A percentile compares a stretch with the other conserved stretches of the same genome.
phyloP scores from a whole-genome alignment of 2,113 vertebrate species.

The Oryzias javanicus region DNA sequence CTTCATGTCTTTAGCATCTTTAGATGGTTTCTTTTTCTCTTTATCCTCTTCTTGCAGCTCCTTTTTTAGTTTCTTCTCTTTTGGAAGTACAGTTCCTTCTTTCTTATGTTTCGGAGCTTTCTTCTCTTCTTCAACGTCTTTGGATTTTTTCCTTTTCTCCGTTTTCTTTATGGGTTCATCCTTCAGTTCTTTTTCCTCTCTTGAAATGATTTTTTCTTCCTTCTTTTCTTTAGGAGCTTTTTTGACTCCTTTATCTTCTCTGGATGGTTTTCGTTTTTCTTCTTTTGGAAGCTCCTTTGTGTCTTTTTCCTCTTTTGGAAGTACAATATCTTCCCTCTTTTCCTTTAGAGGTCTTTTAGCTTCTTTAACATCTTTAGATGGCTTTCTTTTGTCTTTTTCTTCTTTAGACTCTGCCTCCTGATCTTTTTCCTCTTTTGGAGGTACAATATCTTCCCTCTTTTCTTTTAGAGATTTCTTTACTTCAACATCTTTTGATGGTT shows the following conservation, averaged over 20 bases:
- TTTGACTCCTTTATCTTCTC: background rate
- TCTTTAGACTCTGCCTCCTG: background rate
- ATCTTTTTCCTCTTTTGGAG: background rate
- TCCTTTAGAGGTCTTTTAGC: background rate
- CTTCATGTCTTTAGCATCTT: slow-evolving; percentile 1
- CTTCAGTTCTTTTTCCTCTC: slow-evolving; percentile 3
- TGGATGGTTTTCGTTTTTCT: slow-evolving; percentile 2
- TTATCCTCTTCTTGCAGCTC: background rate
- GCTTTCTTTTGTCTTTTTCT: background rate
- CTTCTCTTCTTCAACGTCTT: background rate
- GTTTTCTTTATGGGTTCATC: background rate
- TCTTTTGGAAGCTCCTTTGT: background rate
- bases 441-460: background rate
- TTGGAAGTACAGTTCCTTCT: background rate
- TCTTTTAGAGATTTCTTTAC: background rate
- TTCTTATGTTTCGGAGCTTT: background rate
- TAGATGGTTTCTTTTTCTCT: background rate
- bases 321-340: background rate
- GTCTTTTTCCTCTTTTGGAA: background rate
- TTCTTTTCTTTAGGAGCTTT: background rate
- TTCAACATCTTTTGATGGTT: slow-evolving; percentile 2
- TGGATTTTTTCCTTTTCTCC: background rate
- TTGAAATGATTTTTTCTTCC: background rate
- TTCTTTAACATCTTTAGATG: background rate
- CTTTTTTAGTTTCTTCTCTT: background rate